Evolutionary conservation across 1,140 invertebrate species (phyloP).

Genomic region (Campodea augens): DNA sequence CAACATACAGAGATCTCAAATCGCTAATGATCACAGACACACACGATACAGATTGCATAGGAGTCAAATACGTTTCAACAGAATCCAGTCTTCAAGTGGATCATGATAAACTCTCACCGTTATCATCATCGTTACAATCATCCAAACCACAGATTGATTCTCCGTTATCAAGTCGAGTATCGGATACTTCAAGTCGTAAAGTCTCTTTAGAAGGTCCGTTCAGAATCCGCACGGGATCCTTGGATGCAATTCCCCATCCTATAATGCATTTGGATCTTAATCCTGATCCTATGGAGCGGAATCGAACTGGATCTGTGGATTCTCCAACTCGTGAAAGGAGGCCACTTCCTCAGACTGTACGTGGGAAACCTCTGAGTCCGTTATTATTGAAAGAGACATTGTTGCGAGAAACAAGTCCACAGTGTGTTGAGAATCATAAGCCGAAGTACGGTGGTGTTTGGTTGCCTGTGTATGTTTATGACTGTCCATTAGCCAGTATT

Average conservation of each 20-base stretch:
- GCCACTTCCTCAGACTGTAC: neutral
- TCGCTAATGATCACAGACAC: slow-evolving; percentile 21
- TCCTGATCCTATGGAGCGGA: slow-evolving; percentile 5
- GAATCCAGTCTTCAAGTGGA: neutral
- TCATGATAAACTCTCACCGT: neutral
- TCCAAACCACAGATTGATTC: neutral
- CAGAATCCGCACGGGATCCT: slow-evolving; percentile 12
- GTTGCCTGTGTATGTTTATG: slow-evolving; percentile 48
- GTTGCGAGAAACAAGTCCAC: slow-evolving; percentile 1
- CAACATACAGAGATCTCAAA: slow-evolving; percentile 34
- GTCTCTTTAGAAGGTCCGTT: slow-evolving; percentile 9
- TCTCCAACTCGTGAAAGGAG: slow-evolving; percentile 10
- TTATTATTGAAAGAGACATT: neutral
- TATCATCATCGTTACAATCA: neutral
- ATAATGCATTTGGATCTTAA: too few species aligned
- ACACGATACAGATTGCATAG: neutral
- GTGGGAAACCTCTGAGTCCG: slow-evolving; percentile 4
- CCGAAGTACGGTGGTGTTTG: slow-evolving; percentile 18
- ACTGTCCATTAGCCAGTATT: slow-evolving; percentile 38
- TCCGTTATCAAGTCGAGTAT: neutral
- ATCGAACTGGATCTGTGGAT: slow-evolving; percentile 12
- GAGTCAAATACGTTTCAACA: neutral
- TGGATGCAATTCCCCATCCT: slow-evolving; percentile 10
- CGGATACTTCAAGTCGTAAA: neutral
- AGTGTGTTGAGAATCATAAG: slow-evolving; percentile 11